A percentile compares a stretch with the other conserved stretches of the same genome.
Conservation (phyloP, 2,888 invertebrate species). For the Synergus japonicus region DNA sequence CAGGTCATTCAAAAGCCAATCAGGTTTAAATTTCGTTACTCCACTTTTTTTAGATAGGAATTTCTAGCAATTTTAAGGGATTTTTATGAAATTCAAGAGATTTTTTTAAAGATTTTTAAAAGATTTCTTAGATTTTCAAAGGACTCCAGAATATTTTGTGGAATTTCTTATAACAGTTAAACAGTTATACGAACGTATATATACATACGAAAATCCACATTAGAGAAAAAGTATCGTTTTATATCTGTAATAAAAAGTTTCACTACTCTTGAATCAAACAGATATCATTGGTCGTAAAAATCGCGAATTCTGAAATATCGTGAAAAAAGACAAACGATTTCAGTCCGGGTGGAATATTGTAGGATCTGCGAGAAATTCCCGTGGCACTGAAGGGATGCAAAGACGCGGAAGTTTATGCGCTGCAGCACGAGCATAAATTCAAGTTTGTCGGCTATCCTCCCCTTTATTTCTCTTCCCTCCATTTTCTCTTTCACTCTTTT, state of each 20-base stretch:
- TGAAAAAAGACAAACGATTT: slow-evolving; percentile 37
- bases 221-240: background rate
- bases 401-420: slow-evolving; percentile 63
- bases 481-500: slow-evolving; percentile 29
- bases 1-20: too few relatives aligned
- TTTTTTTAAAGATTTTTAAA: too few relatives aligned
- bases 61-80: too few relatives aligned
- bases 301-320: slow-evolving; percentile 26
- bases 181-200: too few relatives aligned
- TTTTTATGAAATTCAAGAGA: too few relatives aligned
- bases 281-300: slow-evolving; percentile 20
- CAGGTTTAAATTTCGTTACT: too few relatives aligned
- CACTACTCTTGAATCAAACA: background rate
- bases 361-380: slow-evolving; percentile 60
- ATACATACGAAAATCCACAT: background rate
- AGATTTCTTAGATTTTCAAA: too few relatives aligned
- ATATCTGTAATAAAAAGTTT: background rate
- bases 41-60: too few relatives aligned
- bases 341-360: slow-evolving; percentile 58
- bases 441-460: slow-evolving; percentile 59
- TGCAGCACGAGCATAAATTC: slow-evolving; percentile 66
- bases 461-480: slow-evolving; percentile 15
- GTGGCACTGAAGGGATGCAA: slow-evolving; percentile 50
- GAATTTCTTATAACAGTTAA: too few relatives aligned
- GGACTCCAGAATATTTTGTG: too few relatives aligned